Percentiles rank a stretch among this genome's conserved stretches.
Conservation (phyloP, 2,888 invertebrate genomes). For the Anodontia alba region DNA sequence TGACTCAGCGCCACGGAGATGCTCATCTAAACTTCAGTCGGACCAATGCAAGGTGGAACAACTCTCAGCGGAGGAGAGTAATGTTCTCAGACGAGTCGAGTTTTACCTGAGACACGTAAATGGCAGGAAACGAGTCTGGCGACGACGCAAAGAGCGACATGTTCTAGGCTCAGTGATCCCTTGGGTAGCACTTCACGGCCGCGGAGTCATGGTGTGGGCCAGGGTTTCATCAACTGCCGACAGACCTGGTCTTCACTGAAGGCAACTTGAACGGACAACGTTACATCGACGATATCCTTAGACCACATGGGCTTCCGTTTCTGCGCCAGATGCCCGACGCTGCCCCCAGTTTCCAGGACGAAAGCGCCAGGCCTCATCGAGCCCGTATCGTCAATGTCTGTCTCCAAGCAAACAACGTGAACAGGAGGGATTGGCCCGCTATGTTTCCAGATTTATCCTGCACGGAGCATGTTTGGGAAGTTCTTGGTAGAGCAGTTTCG, state of each 20-base stretch:
- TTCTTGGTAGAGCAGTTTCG: not conserved
- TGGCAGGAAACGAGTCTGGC: not conserved
- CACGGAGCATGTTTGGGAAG: not conserved
- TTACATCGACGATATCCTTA: too few relatives aligned
- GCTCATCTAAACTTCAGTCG: not conserved
- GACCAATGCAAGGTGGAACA: not conserved
- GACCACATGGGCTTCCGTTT: too few relatives aligned
- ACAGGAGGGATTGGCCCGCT: not conserved
- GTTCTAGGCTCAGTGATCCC: not conserved
- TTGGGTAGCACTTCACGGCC: too few relatives aligned
- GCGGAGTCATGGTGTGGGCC: too few relatives aligned
- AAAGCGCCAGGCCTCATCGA: too few relatives aligned
- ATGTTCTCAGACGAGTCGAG: not conserved
- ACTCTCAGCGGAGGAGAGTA: not conserved
- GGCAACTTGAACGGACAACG: too few relatives aligned
- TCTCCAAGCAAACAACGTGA: too few relatives aligned
- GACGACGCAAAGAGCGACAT: too few relatives aligned
- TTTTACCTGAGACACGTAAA: slow-evolving; percentile 4
- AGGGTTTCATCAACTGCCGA: too few relatives aligned
- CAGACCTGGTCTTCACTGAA: too few relatives aligned
- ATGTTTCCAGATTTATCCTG: not conserved
- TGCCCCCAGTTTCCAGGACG: too few relatives aligned
- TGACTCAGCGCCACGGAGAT: not conserved
- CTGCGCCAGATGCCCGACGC: not conserved
- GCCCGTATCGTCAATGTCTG: too few relatives aligned